Percentiles rank a stretch among this genome's conserved stretches.
These are phyloP conservation scores for Alces alces DNA, from an alignment of 2,113 vertebrate genomes.

Conservation along the genomic window DNA sequence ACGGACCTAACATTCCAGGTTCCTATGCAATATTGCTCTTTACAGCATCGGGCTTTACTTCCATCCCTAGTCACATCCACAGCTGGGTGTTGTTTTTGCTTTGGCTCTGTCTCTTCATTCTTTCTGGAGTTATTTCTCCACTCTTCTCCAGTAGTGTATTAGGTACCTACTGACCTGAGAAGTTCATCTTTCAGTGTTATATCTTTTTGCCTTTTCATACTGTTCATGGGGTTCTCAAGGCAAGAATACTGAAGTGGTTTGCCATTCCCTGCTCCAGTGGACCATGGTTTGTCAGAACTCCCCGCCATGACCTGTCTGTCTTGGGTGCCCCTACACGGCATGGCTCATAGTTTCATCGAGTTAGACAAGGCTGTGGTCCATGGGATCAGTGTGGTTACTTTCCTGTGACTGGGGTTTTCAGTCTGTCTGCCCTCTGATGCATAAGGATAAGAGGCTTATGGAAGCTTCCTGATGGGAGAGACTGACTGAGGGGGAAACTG, in stretches of 20 bases:
- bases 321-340: background rate
- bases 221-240: background rate
- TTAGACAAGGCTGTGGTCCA: background rate
- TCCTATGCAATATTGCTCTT: background rate
- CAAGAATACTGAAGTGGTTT: background rate
- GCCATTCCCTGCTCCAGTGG: background rate
- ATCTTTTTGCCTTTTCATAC: background rate
- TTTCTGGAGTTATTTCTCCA: background rate
- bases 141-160: background rate
- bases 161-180: background rate
- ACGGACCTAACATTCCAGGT: background rate
- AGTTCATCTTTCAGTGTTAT: background rate
- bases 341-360: background rate
- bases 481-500: background rate
- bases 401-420: background rate
- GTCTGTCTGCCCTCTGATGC: background rate
- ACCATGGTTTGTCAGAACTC: background rate
- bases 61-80: background rate
- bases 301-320: background rate
- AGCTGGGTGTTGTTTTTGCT: background rate
- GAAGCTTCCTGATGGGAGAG: background rate
- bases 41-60: background rate
- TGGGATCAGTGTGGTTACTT: background rate
- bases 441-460: background rate
- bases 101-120: background rate